Evolutionary conservation across 1,140 invertebrate genomes (phyloP), one percentile per base, ranked within the genome.

Genomic region (Brachionus paranguensis): DNA sequence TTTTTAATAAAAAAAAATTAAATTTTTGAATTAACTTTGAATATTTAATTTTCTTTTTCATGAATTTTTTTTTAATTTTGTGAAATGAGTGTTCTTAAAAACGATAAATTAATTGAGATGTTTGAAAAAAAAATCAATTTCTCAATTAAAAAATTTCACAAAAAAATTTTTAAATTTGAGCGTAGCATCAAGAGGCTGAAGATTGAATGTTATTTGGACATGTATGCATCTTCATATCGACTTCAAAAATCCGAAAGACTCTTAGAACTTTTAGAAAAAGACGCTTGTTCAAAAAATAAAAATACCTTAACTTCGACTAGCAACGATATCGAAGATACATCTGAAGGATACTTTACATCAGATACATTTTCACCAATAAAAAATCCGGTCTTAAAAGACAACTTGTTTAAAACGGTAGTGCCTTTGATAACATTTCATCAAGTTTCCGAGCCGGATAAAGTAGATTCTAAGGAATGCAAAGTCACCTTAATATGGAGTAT

Each of bases 401-500:
- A 72, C 10, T 41, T 7, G 8, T 45, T 20, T n/a, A 43, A 72
- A 17, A 8, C 14, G 2, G 2, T 72, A 5, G 17, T 72, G 6
- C 68, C 68, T 20, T 8, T 43, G 7, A 43, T 72, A 20, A 41
- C 17, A 41, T 43, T 41, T 43, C 17, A 72, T 11, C n/a, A 72
- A 43, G 37, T 72, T n/a, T 24, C 1, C 20, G 17, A 60, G 10
- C 20, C 17, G 5, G 17, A 45, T 29, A 10, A 43, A 37, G 14
- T 29, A n/a, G 6, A 37, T 12, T 24, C 43, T 8, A 12, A 50
- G 3, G 76, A 41, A n/a, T 79, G 43, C 10, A 11, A 12, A 24
- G 47, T 81, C 14, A 81, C 43, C 5, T 14, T 81, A 11, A 81
- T 37, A 11, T 81, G 78, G 78, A 81, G 37, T 81, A 20, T 81